Evolutionary conservation across 2,888 invertebrate species (phyloP).

Genomic region (Biston stratarius): DNA sequence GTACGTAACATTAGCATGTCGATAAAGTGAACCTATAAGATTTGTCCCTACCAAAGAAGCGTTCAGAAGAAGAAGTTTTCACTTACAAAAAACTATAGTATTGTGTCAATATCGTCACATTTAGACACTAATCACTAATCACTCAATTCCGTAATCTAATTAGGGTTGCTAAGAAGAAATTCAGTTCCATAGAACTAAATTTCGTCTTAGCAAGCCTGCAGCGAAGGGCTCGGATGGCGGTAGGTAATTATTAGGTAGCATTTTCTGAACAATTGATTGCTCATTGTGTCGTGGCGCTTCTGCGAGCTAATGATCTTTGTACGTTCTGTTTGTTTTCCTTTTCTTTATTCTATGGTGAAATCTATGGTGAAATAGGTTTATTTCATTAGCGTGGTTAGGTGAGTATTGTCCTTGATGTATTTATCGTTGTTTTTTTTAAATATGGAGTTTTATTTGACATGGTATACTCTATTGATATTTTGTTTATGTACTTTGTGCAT

Average conservation of each 20-base stretch:
- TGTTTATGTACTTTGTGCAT: too few species aligned
- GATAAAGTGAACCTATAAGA: too few species aligned
- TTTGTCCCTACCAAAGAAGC: too few species aligned
- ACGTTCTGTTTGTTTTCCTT: slow-evolving; percentile 53
- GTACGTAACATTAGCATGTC: too few species aligned
- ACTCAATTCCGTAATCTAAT: too few species aligned
- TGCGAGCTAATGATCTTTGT: slow-evolving; percentile 51
- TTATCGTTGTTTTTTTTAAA: background rate
- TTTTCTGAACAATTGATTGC: slow-evolving; percentile 69
- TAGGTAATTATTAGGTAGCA: slow-evolving; percentile 66
- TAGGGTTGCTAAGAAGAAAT: too few species aligned
- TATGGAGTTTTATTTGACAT: background rate
- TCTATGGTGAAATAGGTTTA: slow-evolving; percentile 25
- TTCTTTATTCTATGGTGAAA: slow-evolving; percentile 32
- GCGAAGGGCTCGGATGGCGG: slow-evolving; percentile 30
- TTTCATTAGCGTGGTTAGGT: slow-evolving; percentile 18
- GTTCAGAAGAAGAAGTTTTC: too few species aligned
- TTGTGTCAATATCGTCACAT: too few species aligned
- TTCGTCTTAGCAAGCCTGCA: slow-evolving; percentile 60
- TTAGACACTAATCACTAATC: too few species aligned
- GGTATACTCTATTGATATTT: too few species aligned
- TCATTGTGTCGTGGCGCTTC: slow-evolving; percentile 59
- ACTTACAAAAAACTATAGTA: too few species aligned
- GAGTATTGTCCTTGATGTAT: slow-evolving; percentile 3
- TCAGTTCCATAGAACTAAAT: slow-evolving; percentile 23